phyloP scores from a whole-genome alignment of 2,113 vertebrate species.

The Phrynosoma platyrhinos region DNA sequence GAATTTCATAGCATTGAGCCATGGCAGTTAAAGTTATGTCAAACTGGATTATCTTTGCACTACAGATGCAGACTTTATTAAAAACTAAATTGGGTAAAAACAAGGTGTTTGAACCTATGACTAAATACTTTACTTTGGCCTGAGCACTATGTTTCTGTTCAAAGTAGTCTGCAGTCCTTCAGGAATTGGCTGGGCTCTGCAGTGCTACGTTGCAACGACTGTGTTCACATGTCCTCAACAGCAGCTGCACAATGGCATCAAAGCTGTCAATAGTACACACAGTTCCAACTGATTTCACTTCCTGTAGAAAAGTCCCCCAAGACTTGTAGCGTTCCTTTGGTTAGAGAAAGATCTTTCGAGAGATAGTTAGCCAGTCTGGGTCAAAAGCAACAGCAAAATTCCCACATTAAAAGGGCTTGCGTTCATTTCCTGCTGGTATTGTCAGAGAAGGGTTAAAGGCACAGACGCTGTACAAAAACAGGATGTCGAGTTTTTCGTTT shows the following conservation, averaged over 20 bases:
- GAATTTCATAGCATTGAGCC: no score
- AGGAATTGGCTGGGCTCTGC: background rate
- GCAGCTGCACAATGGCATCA: constrained; percentile 73
- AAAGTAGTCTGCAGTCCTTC: background rate
- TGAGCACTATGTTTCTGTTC: rapidly evolving
- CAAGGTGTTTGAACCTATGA: background rate
- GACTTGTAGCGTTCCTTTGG: constrained; percentile 10
- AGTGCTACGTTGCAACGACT: background rate
- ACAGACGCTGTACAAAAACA: constrained; percentile 72
- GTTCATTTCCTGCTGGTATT: constrained; percentile 66
- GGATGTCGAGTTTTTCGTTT: constrained; percentile 70
- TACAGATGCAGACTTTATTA: no score
- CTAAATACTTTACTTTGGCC: background rate
- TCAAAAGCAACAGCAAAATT: background rate
- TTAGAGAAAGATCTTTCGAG: background rate
- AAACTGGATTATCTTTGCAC: no score
- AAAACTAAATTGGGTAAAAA: background rate
- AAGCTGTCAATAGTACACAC: constrained; percentile 54
- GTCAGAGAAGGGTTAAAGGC: constrained; percentile 44
- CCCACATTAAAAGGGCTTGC: constrained; percentile 43
- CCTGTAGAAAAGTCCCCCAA: constrained; percentile 72
- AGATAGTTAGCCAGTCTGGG: background rate
- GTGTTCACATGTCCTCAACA: background rate
- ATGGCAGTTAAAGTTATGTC: no score
- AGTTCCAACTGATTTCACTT: constrained; percentile 73